Evolutionary conservation across 1,140 invertebrate species (phyloP).

Genomic region (Bicyclus anynana): DNA sequence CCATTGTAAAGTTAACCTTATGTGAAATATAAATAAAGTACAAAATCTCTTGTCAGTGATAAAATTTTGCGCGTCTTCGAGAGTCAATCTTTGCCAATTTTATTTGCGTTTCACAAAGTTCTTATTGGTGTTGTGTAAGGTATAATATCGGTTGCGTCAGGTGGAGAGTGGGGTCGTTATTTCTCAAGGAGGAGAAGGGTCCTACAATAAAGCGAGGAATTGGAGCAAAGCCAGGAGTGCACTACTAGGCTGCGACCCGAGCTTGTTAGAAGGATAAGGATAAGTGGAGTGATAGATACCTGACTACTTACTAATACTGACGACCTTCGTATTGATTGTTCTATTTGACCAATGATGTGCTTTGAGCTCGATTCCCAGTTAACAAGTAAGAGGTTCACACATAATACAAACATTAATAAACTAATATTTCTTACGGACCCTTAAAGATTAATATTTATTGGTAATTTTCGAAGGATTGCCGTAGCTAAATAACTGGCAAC

Average conservation of each 20-base stretch:
- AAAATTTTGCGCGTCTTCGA: slow-evolving; percentile 11
- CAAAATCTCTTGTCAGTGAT: slow-evolving; percentile 3
- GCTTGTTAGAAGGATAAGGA: slow-evolving; percentile 18
- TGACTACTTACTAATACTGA: no score
- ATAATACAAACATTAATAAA: no score
- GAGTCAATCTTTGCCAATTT: slow-evolving; percentile 10
- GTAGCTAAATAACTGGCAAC: no score
- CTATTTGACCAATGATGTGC: no score
- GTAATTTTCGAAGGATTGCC: no score
- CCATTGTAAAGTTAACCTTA: slow-evolving; percentile 3
- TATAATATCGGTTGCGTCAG: slow-evolving; percentile 7
- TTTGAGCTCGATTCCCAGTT: no score
- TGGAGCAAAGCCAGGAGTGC: slow-evolving; percentile 22
- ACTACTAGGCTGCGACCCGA: slow-evolving; percentile 12
- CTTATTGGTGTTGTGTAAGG: slow-evolving; percentile 10
- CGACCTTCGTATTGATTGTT: no score
- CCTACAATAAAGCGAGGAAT: slow-evolving; percentile 17
- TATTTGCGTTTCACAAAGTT: slow-evolving; percentile 7
- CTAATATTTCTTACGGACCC: no score
- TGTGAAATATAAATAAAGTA: not conserved
- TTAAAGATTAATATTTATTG: no score
- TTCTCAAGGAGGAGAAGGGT: slow-evolving; percentile 18
- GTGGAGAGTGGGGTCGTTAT: slow-evolving; percentile 11
- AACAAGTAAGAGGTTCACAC: no score
- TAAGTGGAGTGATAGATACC: slow-evolving; percentile 5